phyloP scores from a whole-genome alignment of 1,140 invertebrate genomes.

The Xylocopa sonorina region DNA sequence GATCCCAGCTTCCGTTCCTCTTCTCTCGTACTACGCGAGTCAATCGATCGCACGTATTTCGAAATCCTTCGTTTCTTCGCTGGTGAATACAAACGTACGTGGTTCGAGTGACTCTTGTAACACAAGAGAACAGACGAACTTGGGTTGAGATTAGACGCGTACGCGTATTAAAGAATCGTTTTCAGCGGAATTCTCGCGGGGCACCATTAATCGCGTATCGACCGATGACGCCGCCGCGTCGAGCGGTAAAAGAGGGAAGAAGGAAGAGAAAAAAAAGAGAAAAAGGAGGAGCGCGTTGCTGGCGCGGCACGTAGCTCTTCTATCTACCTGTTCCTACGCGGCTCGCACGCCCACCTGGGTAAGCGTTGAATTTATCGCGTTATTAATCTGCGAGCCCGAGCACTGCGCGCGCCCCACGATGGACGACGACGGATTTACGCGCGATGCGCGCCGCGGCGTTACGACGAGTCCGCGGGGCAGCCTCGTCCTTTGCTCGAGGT shows the following conservation, averaged over 20 bases:
- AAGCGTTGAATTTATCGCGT: conserved; percentile 72
- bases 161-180: too few species aligned
- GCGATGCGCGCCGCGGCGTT: neutral
- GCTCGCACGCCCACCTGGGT: conserved; percentile 46
- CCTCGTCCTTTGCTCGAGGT: neutral
- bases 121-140: too few species aligned
- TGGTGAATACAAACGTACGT: too few species aligned
- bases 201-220: neutral
- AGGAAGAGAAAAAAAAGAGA: neutral
- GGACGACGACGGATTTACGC: conserved; percentile 49
- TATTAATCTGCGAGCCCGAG: conserved; percentile 68
- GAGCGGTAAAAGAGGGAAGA: neutral
- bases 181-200: neutral
- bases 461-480: neutral
- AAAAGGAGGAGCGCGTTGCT: conserved; percentile 13
- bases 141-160: too few species aligned
- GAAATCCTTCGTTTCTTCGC: too few species aligned
- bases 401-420: neutral
- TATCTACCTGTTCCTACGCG: conserved; percentile 38
- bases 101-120: too few species aligned
- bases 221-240: neutral
- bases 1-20: too few species aligned
- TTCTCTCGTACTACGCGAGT: too few species aligned
- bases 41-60: too few species aligned
- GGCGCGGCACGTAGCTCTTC: conserved; percentile 21